Conservation (phyloP, 2,113 vertebrate species). For the Natator depressus region DNA sequence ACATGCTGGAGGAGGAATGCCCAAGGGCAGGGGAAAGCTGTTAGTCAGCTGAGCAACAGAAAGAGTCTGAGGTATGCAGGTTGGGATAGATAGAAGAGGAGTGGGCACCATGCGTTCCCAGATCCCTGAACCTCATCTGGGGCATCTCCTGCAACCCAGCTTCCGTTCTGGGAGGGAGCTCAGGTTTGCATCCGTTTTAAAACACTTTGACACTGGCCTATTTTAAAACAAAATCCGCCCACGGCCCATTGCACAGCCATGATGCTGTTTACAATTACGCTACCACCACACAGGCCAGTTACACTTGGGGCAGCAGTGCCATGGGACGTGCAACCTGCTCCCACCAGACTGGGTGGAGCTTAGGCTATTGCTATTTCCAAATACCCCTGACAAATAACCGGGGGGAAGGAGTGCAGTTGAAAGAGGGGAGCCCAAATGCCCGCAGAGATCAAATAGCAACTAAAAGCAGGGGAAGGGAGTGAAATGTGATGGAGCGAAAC, state of each 20-base stretch:
- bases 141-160: not conserved
- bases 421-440: not conserved
- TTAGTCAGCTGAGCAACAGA: not conserved
- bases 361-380: not conserved
- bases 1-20: accelerated
- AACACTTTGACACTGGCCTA: not conserved
- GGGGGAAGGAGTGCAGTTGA: not conserved
- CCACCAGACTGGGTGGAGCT: not conserved
- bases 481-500: not conserved
- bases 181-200: not conserved
- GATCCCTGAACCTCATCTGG: not conserved
- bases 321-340: not conserved
- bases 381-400: not conserved
- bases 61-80: not conserved
- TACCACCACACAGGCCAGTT: not conserved
- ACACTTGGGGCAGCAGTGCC: not conserved
- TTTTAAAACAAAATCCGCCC: no score
- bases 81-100: not conserved
- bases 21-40: not conserved
- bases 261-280: not conserved
- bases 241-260: not conserved
- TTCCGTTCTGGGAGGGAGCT: not conserved
- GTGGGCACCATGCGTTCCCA: not conserved
- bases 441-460: not conserved
- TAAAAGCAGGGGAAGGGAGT: not conserved